Evolutionary conservation across 2,113 vertebrate genomes (phyloP).

Genomic region (Pterocles burchelli): DNA sequence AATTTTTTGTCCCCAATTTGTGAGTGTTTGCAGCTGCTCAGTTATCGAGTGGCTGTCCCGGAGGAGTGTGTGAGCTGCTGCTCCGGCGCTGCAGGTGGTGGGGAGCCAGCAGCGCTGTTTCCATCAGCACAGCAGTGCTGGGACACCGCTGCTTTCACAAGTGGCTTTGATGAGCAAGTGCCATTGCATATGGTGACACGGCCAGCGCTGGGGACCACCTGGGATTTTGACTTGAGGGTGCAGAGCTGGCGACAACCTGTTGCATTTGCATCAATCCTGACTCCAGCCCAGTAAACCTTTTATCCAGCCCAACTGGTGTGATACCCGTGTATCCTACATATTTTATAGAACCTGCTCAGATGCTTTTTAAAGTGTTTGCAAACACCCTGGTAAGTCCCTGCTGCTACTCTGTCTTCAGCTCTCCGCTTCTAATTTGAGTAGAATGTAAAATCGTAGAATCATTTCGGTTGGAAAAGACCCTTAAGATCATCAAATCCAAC

Average conservation of each 20-base stretch:
- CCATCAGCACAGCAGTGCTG: background rate
- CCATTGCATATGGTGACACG: accelerated
- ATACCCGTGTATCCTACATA: background rate
- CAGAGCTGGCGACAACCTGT: background rate
- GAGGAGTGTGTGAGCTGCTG: background rate
- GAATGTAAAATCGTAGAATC: too few relatives aligned
- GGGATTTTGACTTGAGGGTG: background rate
- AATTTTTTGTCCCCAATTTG: background rate
- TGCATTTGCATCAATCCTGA: background rate
- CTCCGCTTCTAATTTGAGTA: background rate
- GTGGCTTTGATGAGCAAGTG: background rate
- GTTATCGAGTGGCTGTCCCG: background rate
- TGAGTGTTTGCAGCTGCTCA: background rate
- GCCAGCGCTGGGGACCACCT: background rate
- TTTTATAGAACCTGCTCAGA: background rate
- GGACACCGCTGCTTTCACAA: background rate
- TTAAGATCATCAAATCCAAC: too few relatives aligned
- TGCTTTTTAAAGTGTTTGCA: background rate
- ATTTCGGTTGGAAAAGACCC: too few relatives aligned
- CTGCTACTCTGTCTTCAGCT: background rate
- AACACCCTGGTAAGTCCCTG: background rate
- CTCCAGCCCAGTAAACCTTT: background rate
- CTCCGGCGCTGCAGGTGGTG: background rate
- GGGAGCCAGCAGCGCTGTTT: background rate
- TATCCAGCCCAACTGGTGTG: background rate